These are phyloP conservation scores for Hippocampus comes DNA, from an alignment of 2,113 vertebrate species.

Conservation along the genomic window DNA sequence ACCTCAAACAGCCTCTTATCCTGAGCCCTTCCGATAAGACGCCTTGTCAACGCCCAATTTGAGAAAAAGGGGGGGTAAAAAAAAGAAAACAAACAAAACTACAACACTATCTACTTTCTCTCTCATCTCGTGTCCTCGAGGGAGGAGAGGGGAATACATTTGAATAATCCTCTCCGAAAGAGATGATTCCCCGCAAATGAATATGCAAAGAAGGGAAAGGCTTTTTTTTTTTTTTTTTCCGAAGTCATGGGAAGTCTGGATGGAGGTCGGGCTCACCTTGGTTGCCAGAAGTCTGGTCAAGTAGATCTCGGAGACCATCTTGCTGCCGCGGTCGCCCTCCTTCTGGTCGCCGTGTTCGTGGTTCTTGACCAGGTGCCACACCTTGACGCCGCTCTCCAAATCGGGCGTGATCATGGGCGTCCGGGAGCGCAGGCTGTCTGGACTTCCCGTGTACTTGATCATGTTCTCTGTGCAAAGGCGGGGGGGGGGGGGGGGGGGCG, in stretches of 20 bases:
- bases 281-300: conserved; percentile 94
- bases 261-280: conserved; percentile 77
- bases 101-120: conserved; percentile 52
- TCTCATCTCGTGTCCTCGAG: conserved; percentile 30
- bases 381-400: conserved; percentile 92
- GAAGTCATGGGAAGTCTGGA: conserved; percentile 26
- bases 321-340: conserved; percentile 95
- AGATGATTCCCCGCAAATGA: conserved; percentile 41
- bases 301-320: conserved; percentile 99
- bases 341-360: conserved; percentile 98
- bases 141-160: conserved; percentile 56
- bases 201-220: conserved; percentile 38
- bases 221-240: background rate
- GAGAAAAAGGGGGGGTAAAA: conserved; percentile 27
- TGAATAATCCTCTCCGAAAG: conserved; percentile 44
- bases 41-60: conserved; percentile 36
- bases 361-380: conserved; percentile 98
- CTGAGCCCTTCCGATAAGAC: conserved; percentile 51
- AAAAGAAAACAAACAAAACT: conserved; percentile 45
- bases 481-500: background rate
- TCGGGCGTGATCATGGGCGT: conserved; percentile 98
- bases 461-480: conserved; percentile 83
- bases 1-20: conserved; percentile 37
- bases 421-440: conserved; percentile 93
- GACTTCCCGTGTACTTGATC: conserved; percentile 97